phyloP scores from a whole-genome alignment of 53 echinoderm and acorn worm genomes.

The Paracentrotus lividus region DNA sequence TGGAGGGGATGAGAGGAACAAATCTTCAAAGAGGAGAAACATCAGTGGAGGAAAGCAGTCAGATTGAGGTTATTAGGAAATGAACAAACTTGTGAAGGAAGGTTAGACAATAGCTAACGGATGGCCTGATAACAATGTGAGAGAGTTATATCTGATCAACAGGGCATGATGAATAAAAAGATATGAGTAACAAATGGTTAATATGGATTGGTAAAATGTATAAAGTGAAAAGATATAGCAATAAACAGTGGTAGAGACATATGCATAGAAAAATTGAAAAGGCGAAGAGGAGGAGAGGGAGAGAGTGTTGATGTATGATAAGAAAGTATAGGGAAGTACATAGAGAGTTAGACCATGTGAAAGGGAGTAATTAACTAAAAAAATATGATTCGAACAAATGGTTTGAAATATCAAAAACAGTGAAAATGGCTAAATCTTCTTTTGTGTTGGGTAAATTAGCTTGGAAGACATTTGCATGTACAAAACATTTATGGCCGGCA shows the following conservation, averaged over 20 bases:
- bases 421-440: too few relatives aligned
- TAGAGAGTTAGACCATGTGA: background rate
- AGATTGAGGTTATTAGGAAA: slow-evolving; percentile 6
- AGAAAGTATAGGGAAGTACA: background rate
- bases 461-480: too few relatives aligned
- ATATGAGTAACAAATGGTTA: background rate
- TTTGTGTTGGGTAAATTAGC: too few relatives aligned
- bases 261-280: background rate
- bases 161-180: background rate
- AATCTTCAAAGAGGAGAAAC: background rate
- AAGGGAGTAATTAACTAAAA: too few relatives aligned
- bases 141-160: background rate
- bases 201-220: background rate
- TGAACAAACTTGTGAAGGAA: background rate
- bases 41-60: background rate
- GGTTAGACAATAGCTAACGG: background rate
- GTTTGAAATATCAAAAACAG: background rate
- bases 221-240: background rate
- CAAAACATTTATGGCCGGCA: too few relatives aligned
- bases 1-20: too few relatives aligned
- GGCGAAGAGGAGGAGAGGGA: background rate
- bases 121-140: background rate
- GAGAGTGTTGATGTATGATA: background rate
- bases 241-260: background rate
- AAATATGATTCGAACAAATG: too few relatives aligned